Percentiles rank a stretch among this genome's conserved stretches.
Conservation (phyloP, 2,797 vertebrate genomes). For the Molothrus aeneus region DNA sequence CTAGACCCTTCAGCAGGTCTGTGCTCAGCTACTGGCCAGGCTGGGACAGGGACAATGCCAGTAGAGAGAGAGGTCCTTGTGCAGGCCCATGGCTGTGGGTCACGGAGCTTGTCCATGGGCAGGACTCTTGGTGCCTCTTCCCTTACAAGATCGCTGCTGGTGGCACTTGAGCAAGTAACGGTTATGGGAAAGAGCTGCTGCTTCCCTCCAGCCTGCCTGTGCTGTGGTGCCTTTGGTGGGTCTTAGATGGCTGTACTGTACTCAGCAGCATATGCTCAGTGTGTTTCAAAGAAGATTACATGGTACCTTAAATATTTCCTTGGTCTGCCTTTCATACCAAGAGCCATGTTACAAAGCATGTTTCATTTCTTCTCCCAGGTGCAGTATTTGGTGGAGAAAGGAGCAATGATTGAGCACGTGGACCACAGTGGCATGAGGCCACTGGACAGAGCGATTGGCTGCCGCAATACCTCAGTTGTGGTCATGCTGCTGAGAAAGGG, state of each 20-base stretch:
- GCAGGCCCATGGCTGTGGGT: not conserved
- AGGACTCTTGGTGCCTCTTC: not conserved
- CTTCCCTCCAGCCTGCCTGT: not conserved
- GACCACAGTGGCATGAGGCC: slow-evolving; percentile 98
- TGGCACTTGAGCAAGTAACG: rapidly evolving
- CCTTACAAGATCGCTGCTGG: not conserved
- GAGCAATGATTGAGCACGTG: slow-evolving; percentile 94
- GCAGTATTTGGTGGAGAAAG: slow-evolving; percentile 94
- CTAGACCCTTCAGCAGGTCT: not conserved
- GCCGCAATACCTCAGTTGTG: slow-evolving; percentile 93
- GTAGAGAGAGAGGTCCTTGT: not conserved
- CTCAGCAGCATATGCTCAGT: not conserved
- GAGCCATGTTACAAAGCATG: too few species aligned
- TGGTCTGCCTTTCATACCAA: not conserved
- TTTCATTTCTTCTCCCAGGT: slow-evolving; percentile 77
- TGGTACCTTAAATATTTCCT: not conserved
- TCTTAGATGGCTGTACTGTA: not conserved
- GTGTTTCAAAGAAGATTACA: not conserved
- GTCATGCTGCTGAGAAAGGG: slow-evolving; percentile 94
- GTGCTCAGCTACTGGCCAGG: not conserved
- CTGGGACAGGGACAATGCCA: not conserved
- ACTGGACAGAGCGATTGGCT: slow-evolving; percentile 96
- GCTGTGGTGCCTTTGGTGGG: not conserved
- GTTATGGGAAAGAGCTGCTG: not conserved
- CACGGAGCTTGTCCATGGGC: rapidly evolving